Evolutionary conservation across 2,113 vertebrate genomes (phyloP).

Genomic region (Brevimyrus niger): DNA sequence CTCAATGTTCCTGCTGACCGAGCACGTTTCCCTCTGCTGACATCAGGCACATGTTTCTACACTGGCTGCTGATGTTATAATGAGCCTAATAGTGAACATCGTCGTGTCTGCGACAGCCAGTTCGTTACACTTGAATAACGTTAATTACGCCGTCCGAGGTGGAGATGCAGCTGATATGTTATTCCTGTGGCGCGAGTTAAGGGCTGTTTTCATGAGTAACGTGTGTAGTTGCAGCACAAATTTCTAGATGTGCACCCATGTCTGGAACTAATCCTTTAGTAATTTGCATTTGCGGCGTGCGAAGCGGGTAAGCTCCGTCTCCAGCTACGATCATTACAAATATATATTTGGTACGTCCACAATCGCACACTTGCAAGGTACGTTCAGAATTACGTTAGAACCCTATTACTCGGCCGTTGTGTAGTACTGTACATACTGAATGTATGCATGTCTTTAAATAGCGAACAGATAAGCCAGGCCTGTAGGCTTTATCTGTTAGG

Average conservation of each 20-base stretch:
- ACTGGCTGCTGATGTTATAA: background rate
- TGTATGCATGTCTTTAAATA: background rate
- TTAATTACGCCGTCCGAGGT: background rate
- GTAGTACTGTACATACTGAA: background rate
- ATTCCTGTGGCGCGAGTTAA: background rate
- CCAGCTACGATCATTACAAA: background rate
- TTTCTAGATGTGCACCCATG: background rate
- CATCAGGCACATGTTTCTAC: too few species aligned
- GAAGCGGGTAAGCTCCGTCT: background rate
- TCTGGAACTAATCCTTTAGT: background rate
- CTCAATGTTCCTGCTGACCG: background rate
- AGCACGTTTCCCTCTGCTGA: background rate
- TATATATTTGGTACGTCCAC: background rate
- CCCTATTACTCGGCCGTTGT: background rate
- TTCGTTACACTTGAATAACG: background rate
- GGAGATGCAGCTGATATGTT: background rate
- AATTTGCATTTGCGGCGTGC: background rate
- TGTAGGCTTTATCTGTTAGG: background rate
- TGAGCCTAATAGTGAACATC: background rate
- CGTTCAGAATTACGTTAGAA: background rate
- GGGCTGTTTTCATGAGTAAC: background rate
- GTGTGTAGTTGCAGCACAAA: background rate
- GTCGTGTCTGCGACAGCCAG: background rate
- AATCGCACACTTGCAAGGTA: background rate
- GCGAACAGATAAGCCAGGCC: background rate